Conservation (phyloP, 2,797 vertebrate species). For the Argya squamiceps region DNA sequence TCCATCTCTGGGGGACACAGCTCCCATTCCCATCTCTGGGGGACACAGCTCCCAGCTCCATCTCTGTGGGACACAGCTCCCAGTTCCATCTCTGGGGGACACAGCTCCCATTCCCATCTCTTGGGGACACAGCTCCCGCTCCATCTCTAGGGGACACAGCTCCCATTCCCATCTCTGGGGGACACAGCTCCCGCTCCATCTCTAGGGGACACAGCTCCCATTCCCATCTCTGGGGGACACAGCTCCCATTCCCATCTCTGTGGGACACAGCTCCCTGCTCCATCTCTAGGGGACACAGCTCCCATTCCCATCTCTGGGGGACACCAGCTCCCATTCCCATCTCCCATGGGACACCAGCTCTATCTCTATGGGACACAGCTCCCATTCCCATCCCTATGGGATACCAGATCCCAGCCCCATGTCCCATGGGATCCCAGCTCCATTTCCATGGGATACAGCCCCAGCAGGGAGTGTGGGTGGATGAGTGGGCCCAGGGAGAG, state of each 20-base stretch:
- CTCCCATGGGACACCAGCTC: background rate
- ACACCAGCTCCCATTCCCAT: background rate
- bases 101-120: background rate
- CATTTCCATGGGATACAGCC: background rate
- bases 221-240: background rate
- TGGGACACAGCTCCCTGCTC: background rate
- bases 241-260: too few relatives aligned
- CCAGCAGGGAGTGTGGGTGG: background rate
- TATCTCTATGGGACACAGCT: background rate
- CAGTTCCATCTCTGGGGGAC: too few relatives aligned
- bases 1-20: too few relatives aligned
- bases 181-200: background rate
- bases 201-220: too few relatives aligned
- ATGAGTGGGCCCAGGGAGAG: background rate
- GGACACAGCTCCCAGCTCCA: too few relatives aligned
- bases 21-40: background rate
- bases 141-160: too few relatives aligned
- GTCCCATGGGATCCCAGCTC: background rate
- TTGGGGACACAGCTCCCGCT: background rate
- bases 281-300: too few relatives aligned
- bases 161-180: too few relatives aligned
- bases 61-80: too few relatives aligned
- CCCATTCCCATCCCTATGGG: background rate
- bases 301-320: too few relatives aligned
- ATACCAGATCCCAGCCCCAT: background rate